Evolutionary conservation across 2,888 invertebrate species (phyloP).

Genomic region (Oligia strigilis): DNA sequence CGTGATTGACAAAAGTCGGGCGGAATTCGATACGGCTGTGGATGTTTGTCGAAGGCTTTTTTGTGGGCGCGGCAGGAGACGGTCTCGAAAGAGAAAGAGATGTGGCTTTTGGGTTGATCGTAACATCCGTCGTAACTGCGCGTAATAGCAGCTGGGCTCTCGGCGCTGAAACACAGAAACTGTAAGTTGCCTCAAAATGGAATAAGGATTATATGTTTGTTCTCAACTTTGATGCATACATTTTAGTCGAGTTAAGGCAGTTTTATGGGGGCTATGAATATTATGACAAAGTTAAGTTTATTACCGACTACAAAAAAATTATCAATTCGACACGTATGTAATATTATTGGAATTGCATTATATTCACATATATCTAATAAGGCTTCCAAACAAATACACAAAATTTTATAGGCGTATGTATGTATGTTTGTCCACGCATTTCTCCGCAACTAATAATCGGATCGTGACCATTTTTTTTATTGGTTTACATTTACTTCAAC

Average conservation of each 20-base stretch:
- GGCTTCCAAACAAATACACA: too few species aligned
- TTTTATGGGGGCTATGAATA: slow-evolving; percentile 16
- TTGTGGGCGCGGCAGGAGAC: slow-evolving; percentile 63
- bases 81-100: slow-evolving; percentile 71
- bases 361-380: too few species aligned
- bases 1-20: slow-evolving; percentile 80
- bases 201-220: slow-evolving; percentile 57
- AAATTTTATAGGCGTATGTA: too few species aligned
- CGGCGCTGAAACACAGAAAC: slow-evolving; percentile 45
- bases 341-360: too few species aligned
- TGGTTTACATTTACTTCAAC: too few species aligned
- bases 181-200: slow-evolving; percentile 59
- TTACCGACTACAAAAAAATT: too few species aligned
- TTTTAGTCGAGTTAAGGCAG: slow-evolving; percentile 27
- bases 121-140: slow-evolving; percentile 76
- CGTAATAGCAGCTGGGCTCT: slow-evolving; percentile 70
- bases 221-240: slow-evolving; percentile 60
- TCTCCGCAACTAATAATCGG: too few species aligned
- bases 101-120: slow-evolving; percentile 74
- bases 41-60: slow-evolving; percentile 74
- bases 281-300: slow-evolving; percentile 1
- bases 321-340: too few species aligned
- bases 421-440: too few species aligned
- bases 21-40: slow-evolving; percentile 70
- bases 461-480: too few species aligned